Evolutionary conservation across 2,888 invertebrate species (phyloP).

Genomic region (Trichacis sp.): DNA sequence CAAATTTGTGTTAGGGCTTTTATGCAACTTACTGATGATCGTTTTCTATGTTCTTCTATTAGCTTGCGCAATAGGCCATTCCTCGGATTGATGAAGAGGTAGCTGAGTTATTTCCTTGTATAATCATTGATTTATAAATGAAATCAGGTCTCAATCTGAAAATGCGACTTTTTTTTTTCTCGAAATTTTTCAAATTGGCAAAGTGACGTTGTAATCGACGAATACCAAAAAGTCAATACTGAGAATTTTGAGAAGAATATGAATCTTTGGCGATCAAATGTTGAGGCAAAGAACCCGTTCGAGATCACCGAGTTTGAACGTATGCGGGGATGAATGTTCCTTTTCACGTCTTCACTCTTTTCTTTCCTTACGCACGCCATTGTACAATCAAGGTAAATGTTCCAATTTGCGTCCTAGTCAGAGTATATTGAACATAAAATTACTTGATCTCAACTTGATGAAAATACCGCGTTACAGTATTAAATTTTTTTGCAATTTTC

Average conservation of each 20-base stretch:
- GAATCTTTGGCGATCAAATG: slow-evolving; percentile 12
- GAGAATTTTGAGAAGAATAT: slow-evolving; percentile 42
- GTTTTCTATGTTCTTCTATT: slow-evolving; percentile 66
- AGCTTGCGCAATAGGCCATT: slow-evolving; percentile 68
- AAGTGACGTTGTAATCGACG: slow-evolving; percentile 54
- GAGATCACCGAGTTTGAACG: neutral
- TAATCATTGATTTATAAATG: slow-evolving; percentile 43
- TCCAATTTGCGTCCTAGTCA: too few species aligned
- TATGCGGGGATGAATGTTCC: neutral
- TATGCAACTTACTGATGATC: slow-evolving; percentile 58
- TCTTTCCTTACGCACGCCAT: neutral
- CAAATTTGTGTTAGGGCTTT: too few species aligned
- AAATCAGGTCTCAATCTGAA: neutral
- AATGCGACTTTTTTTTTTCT: slow-evolving; percentile 9
- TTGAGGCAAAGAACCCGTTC: neutral
- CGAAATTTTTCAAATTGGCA: slow-evolving; percentile 41
- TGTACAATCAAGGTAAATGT: too few species aligned
- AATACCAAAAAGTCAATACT: slow-evolving; percentile 29
- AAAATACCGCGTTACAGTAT: too few species aligned
- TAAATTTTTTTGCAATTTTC: too few species aligned
- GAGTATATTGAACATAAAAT: too few species aligned
- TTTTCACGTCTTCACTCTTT: neutral
- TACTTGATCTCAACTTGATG: too few species aligned
- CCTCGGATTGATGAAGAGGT: slow-evolving; percentile 68
- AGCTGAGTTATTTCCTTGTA: slow-evolving; percentile 58